Evolutionary conservation across 2,113 vertebrate genomes (phyloP).

Genomic region (Phylloscopus whistleri): DNA sequence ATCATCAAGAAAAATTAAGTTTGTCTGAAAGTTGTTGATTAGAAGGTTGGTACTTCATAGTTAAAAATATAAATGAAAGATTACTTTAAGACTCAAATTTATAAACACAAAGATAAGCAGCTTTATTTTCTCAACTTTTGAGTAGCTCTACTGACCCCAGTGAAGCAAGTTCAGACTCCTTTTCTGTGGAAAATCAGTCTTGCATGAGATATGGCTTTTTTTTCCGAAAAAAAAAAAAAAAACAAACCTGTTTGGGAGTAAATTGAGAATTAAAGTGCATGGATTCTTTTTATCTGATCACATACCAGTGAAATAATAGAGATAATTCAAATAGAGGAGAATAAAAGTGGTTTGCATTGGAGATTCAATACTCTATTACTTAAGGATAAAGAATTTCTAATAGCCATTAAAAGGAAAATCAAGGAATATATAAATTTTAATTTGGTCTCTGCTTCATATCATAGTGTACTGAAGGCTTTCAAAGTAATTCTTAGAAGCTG

Average conservation of each 20-base stretch:
- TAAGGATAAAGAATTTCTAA: slow-evolving; percentile 78
- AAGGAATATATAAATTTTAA: slow-evolving; percentile 77
- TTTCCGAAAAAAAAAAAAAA: slow-evolving; percentile 34
- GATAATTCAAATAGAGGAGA: slow-evolving; percentile 62
- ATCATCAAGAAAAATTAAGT: background rate
- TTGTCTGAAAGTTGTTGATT: background rate
- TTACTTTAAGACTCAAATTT: background rate
- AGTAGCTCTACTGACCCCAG: background rate
- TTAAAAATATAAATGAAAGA: background rate
- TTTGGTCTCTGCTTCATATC: slow-evolving; percentile 60
- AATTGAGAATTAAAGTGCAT: slow-evolving; percentile 60
- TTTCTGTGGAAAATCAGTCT: background rate
- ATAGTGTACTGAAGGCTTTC: slow-evolving; percentile 55
- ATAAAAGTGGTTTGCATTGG: slow-evolving; percentile 66
- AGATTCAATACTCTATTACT: slow-evolving; percentile 75
- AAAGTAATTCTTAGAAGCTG: slow-evolving; percentile 56
- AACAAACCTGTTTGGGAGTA: slow-evolving; percentile 37
- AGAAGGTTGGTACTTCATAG: background rate
- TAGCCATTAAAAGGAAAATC: slow-evolving; percentile 74
- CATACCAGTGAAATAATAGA: slow-evolving; percentile 60
- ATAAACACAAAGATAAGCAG: background rate
- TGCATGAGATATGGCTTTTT: background rate
- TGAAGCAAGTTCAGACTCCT: background rate
- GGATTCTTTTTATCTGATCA: slow-evolving; percentile 57
- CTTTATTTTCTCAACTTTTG: background rate